These are phyloP conservation scores for Hirtodrosophila duncani DNA, from an alignment of 2,888 invertebrate genomes.

Conservation along the genomic window DNA sequence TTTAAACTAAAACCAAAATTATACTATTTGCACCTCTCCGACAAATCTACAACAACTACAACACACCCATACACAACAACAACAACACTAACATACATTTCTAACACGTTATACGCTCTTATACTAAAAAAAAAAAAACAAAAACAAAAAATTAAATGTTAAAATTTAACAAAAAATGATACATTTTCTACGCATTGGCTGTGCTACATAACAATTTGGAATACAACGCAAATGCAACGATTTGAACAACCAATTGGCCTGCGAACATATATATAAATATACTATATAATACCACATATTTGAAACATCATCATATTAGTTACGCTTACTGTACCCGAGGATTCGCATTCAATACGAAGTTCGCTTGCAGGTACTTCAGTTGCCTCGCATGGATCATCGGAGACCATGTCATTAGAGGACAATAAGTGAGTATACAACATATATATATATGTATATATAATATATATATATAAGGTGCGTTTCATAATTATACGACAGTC, in stretches of 20 bases:
- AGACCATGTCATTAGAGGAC: conserved; percentile 78
- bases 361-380: conserved; percentile 79
- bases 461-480: not conserved
- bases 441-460: not conserved
- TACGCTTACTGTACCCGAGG: conserved; percentile 78
- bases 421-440: conserved; percentile 71
- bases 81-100: conserved; percentile 41
- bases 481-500: no score
- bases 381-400: conserved; percentile 77
- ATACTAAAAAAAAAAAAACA: conserved; percentile 16
- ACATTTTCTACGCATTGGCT: conserved; percentile 34
- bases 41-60: conserved; percentile 4
- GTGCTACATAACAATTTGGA: conserved; percentile 1
- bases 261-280: not conserved
- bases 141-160: conserved; percentile 41
- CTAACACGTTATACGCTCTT: not conserved
- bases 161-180: conserved; percentile 39
- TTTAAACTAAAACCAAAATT: conserved; percentile 18
- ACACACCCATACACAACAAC: conserved; percentile 26
- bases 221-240: conserved; percentile 12
- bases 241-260: conserved; percentile 31
- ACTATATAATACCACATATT: not conserved
- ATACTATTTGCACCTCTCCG: conserved; percentile 49
- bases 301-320: conserved; percentile 61
- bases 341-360: conserved; percentile 78